These are phyloP conservation scores for Chelonus insularis DNA, from an alignment of 1,140 invertebrate genomes.

Conservation along the genomic window DNA sequence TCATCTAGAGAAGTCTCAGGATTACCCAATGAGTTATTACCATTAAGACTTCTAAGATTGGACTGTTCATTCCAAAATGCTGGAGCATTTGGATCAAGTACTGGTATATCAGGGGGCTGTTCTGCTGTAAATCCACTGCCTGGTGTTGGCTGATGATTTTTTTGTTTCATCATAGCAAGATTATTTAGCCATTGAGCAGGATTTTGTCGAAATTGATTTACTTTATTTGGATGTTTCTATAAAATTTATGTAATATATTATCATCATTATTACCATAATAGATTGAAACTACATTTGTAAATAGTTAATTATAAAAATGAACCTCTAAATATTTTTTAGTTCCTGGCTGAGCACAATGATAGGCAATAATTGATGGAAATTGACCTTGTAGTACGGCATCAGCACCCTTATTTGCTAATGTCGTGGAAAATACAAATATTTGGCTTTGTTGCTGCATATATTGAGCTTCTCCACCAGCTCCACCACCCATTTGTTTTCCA, in stretches of 20 bases:
- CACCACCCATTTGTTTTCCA: conserved; percentile 75
- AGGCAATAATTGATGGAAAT: conserved; percentile 90
- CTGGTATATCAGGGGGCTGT: conserved; percentile 56
- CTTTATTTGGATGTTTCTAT: conserved; percentile 87
- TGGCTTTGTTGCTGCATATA: conserved; percentile 96
- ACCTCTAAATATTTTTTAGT: conserved; percentile 95
- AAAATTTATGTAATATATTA: conserved; percentile 32
- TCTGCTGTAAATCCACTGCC: conserved; percentile 55
- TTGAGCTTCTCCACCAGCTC: conserved; percentile 68
- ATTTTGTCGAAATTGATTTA: conserved; percentile 82
- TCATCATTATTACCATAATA: too few species aligned
- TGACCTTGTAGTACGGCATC: conserved; percentile 88
- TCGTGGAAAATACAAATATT: conserved; percentile 96
- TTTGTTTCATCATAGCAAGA: conserved; percentile 75
- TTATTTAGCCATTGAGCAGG: conserved; percentile 81
- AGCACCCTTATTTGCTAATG: conserved; percentile 91
- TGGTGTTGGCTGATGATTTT: conserved; percentile 60
- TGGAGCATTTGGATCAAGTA: conserved; percentile 54
- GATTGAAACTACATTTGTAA: not conserved
- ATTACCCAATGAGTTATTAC: conserved; percentile 56
- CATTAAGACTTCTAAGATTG: conserved; percentile 54
- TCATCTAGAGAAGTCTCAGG: conserved; percentile 57
- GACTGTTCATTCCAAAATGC: conserved; percentile 58
- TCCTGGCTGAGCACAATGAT: conserved; percentile 91
- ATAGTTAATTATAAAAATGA: conserved; percentile 30